Evolutionary conservation across 2,797 vertebrate genomes (phyloP).

Genomic region (Gambelia wislizenii): DNA sequence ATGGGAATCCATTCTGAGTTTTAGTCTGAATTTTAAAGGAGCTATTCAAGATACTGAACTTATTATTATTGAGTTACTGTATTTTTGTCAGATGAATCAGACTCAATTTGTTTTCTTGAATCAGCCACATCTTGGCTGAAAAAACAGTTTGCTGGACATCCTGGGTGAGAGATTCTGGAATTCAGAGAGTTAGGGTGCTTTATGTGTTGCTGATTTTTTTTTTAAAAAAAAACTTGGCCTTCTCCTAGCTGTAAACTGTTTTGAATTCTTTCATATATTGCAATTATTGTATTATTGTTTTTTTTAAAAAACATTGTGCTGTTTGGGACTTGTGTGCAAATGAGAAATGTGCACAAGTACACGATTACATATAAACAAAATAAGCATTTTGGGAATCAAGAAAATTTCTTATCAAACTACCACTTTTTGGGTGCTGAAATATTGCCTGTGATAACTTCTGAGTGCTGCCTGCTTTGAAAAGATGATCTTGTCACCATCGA

Average conservation of each 20-base stretch:
- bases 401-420: neutral
- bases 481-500: neutral
- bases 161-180: too few relatives aligned
- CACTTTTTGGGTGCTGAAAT: neutral
- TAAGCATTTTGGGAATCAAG: neutral
- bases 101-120: neutral
- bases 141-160: neutral
- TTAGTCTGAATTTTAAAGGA: too few relatives aligned
- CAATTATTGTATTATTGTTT: neutral
- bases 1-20: too few relatives aligned
- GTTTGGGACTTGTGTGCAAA: neutral
- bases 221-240: too few relatives aligned
- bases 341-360: neutral
- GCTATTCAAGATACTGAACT: neutral
- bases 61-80: too few relatives aligned
- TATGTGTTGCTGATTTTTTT: too few relatives aligned
- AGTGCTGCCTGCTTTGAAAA: neutral
- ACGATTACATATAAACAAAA: neutral
- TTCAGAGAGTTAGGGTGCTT: too few relatives aligned
- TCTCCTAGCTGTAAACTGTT: too few relatives aligned
- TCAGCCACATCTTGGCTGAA: neutral
- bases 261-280: too few relatives aligned
- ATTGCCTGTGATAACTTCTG: neutral
- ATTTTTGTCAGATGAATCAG: neutral
- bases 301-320: neutral